Base-by-base conservation (phyloP, 1,140 invertebrate genomes). In the Calosoma granatense region DNA sequence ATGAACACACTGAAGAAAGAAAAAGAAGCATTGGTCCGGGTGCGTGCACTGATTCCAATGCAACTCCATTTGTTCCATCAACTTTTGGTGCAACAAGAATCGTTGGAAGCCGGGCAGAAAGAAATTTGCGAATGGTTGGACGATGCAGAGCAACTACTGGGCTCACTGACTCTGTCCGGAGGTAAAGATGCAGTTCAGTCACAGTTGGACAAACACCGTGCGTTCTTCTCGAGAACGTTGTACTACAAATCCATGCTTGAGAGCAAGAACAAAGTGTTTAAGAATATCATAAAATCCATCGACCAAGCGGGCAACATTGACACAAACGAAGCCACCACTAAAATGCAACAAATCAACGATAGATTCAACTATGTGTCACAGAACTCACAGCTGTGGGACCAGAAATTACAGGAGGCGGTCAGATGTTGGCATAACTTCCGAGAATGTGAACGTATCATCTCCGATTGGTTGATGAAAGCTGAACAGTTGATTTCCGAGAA, bases 201-300 rank as follows among this genome's bases (percentile, higher is more conserved):
- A 17, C 82, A 87, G 55, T 76, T 94, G 20, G 88, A 92, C 53
- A 82, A 80, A 62, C 88, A 96, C 65, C 92, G 93, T 70, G 78
- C 82, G 15, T 94, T 93, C 74, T 94, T 95, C 70, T 86, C 89
- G 0, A 81, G 91, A 57, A 89, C 84, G 0, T 80, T 92, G 0
- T 94, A 94, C 70, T 94, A 95, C 71, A 89, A 88, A 67, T 93
- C 92, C 0, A 93, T 94, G 86, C 68, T 96, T 39, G 92, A 95
- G 63, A 94, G 89, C 64, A 94, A 94, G 72, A 95, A 94, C 70
- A 94, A 95, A 74, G 85, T 95, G n/a, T 86, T 93, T 71, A 83
- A 85, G 60, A 93, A 84, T 64, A 87, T 96, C n/a, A 76, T 88
- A 0, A 87, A 87, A 64, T 81, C 87, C 0, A 82, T 89, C 2